Percentiles rank a stretch among this genome's conserved stretches.
phyloP scores from a whole-genome alignment of 2,797 vertebrate genomes.

The Galago senegalensis region DNA sequence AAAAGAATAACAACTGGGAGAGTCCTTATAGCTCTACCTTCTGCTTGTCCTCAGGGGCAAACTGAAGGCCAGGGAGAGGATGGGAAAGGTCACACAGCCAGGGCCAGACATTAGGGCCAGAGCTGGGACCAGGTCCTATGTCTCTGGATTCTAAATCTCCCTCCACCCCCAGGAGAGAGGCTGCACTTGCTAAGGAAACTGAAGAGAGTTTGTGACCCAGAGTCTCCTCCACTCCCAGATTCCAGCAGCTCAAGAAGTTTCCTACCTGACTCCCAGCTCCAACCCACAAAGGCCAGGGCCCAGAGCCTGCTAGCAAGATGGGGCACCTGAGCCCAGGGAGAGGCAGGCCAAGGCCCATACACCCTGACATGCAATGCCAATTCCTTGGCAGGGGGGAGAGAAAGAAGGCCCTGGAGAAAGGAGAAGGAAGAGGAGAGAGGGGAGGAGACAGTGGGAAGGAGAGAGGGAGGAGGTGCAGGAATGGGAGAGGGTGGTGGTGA shows the following conservation, averaged over 20 bases:
- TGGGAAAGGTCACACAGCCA: not conserved
- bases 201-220: not conserved
- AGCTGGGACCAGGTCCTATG: not conserved
- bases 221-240: constrained; percentile 24
- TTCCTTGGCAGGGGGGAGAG: not conserved
- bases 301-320: not conserved
- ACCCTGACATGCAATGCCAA: too few relatives aligned
- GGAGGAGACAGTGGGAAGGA: not conserved
- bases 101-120: not conserved
- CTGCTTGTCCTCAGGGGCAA: not conserved
- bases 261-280: not conserved
- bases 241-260: not conserved
- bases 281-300: not conserved
- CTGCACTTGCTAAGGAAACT: constrained; percentile 29
- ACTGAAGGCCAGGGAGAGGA: not conserved
- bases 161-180: not conserved
- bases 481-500: not conserved
- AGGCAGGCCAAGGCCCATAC: not conserved
- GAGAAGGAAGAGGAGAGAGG: not conserved
- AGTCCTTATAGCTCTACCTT: not conserved
- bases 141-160: constrained; percentile 8
- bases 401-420: not conserved
- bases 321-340: not conserved
- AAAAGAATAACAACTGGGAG: not conserved
- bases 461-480: not conserved